These are phyloP conservation scores for Smithornis capensis DNA, from an alignment of 2,113 vertebrate genomes.

Conservation along the genomic window DNA sequence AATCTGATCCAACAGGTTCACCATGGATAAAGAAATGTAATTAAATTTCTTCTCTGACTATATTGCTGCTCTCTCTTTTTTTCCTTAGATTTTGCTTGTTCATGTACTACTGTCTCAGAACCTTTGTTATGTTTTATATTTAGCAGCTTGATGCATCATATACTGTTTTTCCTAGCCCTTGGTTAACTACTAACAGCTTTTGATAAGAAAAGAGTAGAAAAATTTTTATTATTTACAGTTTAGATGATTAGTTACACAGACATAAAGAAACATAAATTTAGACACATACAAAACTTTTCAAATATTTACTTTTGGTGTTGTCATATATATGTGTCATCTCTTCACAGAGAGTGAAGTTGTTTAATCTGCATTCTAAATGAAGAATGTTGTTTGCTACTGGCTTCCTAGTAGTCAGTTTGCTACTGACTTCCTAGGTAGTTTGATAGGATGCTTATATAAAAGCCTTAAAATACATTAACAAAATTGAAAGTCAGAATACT, in stretches of 20 bases:
- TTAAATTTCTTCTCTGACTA: neutral
- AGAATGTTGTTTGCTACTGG: neutral
- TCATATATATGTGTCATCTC: neutral
- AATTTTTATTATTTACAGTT: neutral
- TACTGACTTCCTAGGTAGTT: neutral
- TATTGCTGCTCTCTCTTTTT: neutral
- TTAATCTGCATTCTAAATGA: neutral
- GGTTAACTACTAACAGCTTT: neutral
- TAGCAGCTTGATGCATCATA: neutral
- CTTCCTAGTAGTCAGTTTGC: no score
- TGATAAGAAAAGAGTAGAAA: neutral
- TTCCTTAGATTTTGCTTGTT: neutral
- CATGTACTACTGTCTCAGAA: neutral
- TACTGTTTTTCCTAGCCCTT: neutral
- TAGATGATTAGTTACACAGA: neutral
- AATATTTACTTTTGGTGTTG: neutral
- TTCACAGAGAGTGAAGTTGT: neutral
- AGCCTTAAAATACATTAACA: neutral
- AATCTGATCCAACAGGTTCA: neutral
- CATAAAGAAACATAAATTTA: neutral
- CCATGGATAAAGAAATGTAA: neutral
- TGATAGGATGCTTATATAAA: neutral
- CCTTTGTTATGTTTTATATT: neutral
- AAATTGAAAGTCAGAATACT: neutral
- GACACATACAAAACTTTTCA: neutral